Conservation (phyloP, 2,888 invertebrate genomes). For the Smittia sp. region DNA sequence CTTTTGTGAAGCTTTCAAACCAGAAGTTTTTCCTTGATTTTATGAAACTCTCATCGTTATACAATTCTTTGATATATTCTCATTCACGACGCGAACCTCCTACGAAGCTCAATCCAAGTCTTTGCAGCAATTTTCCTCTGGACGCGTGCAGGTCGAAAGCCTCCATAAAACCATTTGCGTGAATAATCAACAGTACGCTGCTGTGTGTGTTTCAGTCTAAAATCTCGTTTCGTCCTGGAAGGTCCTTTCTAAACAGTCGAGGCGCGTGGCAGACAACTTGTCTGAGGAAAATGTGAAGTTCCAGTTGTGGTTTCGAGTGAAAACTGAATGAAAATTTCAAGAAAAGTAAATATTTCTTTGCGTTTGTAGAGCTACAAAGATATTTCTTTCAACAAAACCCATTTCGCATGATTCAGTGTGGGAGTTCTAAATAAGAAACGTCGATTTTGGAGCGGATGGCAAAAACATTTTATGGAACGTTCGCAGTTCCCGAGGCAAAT, state of each 20-base stretch:
- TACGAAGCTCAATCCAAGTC: too few relatives aligned
- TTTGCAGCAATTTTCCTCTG: too few relatives aligned
- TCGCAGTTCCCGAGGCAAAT: not conserved
- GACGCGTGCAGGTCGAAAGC: too few relatives aligned
- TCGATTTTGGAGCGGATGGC: not conserved
- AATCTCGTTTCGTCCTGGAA: constrained; percentile 25
- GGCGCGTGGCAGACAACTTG: constrained; percentile 26
- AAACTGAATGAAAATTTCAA: constrained; percentile 17
- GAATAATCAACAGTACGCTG: not conserved
- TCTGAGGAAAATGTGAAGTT: constrained; percentile 27
- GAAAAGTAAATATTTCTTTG: constrained; percentile 30
- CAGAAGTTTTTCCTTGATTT: too few relatives aligned
- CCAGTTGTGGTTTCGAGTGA: not conserved
- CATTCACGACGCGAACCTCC: too few relatives aligned
- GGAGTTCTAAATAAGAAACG: constrained; percentile 12
- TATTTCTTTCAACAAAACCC: not conserved
- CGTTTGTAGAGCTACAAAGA: not conserved
- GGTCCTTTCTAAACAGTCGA: constrained; percentile 4
- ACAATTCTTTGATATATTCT: too few relatives aligned
- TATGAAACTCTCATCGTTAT: too few relatives aligned
- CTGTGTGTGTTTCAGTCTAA: constrained; percentile 12
- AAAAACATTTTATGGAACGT: not conserved
- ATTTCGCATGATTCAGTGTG: constrained; percentile 36
- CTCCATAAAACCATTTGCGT: too few relatives aligned
- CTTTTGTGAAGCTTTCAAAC: too few relatives aligned